These are phyloP conservation scores for Tridacna gigas DNA, from an alignment of 2,888 invertebrate species.

Conservation along the genomic window DNA sequence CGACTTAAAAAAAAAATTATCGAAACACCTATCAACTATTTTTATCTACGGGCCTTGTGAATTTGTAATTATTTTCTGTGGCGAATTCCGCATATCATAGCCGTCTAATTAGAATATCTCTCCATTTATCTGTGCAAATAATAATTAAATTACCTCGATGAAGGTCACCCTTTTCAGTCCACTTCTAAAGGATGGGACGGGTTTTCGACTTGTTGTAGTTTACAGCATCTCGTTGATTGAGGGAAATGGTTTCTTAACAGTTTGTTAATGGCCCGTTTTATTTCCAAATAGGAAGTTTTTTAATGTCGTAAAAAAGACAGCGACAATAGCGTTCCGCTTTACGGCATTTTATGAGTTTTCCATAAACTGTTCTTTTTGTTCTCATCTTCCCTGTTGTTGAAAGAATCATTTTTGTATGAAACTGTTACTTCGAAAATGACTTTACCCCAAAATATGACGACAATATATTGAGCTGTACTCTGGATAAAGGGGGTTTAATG, in stretches of 20 bases:
- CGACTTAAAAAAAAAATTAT: no score
- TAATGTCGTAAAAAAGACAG: slow-evolving; percentile 25
- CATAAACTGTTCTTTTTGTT: slow-evolving; percentile 33
- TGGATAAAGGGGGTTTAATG: no score
- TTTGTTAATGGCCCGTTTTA: slow-evolving; percentile 36
- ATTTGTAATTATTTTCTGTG: slow-evolving; percentile 39
- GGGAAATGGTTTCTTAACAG: slow-evolving; percentile 18
- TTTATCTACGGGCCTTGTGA: slow-evolving; percentile 35
- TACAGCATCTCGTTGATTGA: slow-evolving; percentile 19
- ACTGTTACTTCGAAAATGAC: background rate
- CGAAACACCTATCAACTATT: slow-evolving; percentile 31
- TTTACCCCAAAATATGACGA: background rate
- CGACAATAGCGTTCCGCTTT: slow-evolving; percentile 26
- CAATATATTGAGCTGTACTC: no score
- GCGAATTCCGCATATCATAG: slow-evolving; percentile 25
- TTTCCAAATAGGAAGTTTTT: slow-evolving; percentile 25
- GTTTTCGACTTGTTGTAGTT: slow-evolving; percentile 35
- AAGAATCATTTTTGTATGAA: background rate
- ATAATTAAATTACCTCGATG: slow-evolving; percentile 54
- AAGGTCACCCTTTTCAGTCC: slow-evolving; percentile 18
- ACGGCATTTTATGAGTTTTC: slow-evolving; percentile 44
- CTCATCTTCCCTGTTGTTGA: background rate
- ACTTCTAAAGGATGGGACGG: slow-evolving; percentile 39
- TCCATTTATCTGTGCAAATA: slow-evolving; percentile 36
- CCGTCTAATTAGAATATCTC: slow-evolving; percentile 53